Percentiles rank a stretch among this genome's conserved stretches.
These are phyloP conservation scores for Choristoneura fumiferana DNA, from an alignment of 1,140 invertebrate species.

Conservation along the genomic window DNA sequence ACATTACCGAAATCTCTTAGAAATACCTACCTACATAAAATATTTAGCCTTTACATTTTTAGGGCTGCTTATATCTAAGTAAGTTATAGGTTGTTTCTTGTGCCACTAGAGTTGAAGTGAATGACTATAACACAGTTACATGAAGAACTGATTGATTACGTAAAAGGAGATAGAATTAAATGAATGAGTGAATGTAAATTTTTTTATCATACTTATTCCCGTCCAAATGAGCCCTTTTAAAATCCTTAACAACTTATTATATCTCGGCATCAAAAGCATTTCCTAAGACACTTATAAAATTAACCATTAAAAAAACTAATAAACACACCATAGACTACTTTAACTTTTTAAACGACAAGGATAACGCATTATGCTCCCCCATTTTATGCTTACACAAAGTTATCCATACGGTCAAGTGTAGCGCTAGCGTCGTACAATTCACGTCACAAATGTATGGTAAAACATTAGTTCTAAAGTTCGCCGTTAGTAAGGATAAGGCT, in stretches of 20 bases:
- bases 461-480: neutral
- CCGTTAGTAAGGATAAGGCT: neutral
- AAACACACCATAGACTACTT: constrained; percentile 15
- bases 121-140: too few relatives aligned
- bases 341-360: constrained; percentile 45
- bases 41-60: too few relatives aligned
- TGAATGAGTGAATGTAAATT: too few relatives aligned
- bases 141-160: too few relatives aligned
- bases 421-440: neutral
- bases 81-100: too few relatives aligned
- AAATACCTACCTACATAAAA: too few relatives aligned
- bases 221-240: too few relatives aligned
- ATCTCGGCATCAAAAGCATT: constrained; percentile 6
- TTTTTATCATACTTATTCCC: too few relatives aligned
- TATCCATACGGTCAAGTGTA: neutral
- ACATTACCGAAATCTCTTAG: too few relatives aligned
- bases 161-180: too few relatives aligned
- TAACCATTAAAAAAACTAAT: constrained; percentile 9
- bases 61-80: too few relatives aligned
- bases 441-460: neutral
- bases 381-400: neutral
- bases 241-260: neutral
- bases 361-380: constrained; percentile 51
- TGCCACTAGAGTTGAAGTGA: too few relatives aligned
- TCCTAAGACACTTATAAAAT: constrained; percentile 9